Evolutionary conservation across 2,797 vertebrate species (phyloP).

Genomic region (Silurus aristotelis): DNA sequence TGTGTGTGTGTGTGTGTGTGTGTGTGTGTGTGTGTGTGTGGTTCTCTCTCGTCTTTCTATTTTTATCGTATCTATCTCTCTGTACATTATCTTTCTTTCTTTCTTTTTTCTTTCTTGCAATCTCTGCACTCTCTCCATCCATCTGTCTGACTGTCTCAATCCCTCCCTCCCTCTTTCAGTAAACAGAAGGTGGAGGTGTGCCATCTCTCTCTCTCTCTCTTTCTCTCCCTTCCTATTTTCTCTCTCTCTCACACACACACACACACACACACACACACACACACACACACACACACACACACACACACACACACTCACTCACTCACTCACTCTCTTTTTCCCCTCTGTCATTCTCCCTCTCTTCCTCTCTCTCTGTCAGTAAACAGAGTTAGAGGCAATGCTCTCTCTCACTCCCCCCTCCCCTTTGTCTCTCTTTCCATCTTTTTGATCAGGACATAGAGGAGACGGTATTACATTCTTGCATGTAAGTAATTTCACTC

Average conservation of each 20-base stretch:
- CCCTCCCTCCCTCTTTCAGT: slow-evolving; percentile 16
- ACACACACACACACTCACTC: too few relatives aligned
- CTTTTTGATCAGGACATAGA: neutral
- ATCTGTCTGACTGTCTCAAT: slow-evolving; percentile 28
- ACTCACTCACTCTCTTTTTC: neutral
- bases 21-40: neutral
- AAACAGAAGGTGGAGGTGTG: neutral
- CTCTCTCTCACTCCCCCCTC: neutral
- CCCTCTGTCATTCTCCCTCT: too few relatives aligned
- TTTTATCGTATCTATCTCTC: neutral
- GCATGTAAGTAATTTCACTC: neutral
- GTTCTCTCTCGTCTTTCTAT: neutral
- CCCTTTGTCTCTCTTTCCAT: neutral
- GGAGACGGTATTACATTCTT: neutral
- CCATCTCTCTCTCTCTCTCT: slow-evolving; percentile 10
- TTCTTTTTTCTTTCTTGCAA: too few relatives aligned
- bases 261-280: too few relatives aligned
- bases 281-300: too few relatives aligned
- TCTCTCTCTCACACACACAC: neutral
- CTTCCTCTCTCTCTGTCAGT: neutral
- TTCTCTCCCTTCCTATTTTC: neutral
- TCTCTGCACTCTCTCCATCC: neutral
- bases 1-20: neutral
- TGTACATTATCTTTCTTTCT: neutral
- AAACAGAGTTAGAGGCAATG: neutral